Conservation (phyloP, 2,888 invertebrate genomes). For the Ligdia adustata region DNA sequence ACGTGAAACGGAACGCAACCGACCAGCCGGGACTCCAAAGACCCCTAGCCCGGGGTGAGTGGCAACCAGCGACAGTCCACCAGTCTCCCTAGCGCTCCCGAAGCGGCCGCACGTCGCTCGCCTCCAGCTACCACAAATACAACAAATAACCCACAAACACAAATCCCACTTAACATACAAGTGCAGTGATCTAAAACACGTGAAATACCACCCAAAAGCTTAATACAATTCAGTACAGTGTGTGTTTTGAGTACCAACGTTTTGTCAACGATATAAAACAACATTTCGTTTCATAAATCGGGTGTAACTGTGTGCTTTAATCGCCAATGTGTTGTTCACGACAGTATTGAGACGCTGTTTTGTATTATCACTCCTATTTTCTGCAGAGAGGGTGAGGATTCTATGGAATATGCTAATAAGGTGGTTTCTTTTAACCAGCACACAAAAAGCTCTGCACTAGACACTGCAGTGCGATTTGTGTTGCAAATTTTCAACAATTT, state of each 20-base stretch:
- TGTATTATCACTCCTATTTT: slow-evolving; percentile 42
- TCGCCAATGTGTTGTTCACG: slow-evolving; percentile 69
- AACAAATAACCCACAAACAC: slow-evolving; percentile 68
- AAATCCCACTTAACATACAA: slow-evolving; percentile 49
- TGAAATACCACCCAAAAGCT: slow-evolving; percentile 36
- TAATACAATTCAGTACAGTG: slow-evolving; percentile 36
- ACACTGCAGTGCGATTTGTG: slow-evolving; percentile 83
- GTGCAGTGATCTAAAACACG: slow-evolving; percentile 49
- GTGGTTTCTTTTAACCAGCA: slow-evolving; percentile 75
- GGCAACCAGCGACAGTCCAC: slow-evolving; percentile 44
- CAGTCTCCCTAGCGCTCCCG: slow-evolving; percentile 66
- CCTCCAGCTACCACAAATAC: slow-evolving; percentile 44
- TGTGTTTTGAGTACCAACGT: slow-evolving; percentile 47
- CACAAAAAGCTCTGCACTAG: slow-evolving; percentile 82
- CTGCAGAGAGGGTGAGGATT: slow-evolving; percentile 59
- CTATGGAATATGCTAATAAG: slow-evolving; percentile 79
- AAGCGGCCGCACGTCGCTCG: slow-evolving; percentile 48
- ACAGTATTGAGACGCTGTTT: slow-evolving; percentile 49
- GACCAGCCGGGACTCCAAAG: slow-evolving; percentile 68
- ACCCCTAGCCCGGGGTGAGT: slow-evolving; percentile 71
- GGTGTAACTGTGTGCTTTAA: slow-evolving; percentile 68
- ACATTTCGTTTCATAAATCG: slow-evolving; percentile 76
- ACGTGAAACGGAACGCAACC: slow-evolving; percentile 65
- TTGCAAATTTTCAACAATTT: slow-evolving; percentile 74
- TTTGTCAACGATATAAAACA: slow-evolving; percentile 72